Percentiles rank a stretch among this genome's conserved stretches.
These are phyloP conservation scores for Cordilura impudica DNA, from an alignment of 2,888 invertebrate species.

Conservation along the genomic window DNA sequence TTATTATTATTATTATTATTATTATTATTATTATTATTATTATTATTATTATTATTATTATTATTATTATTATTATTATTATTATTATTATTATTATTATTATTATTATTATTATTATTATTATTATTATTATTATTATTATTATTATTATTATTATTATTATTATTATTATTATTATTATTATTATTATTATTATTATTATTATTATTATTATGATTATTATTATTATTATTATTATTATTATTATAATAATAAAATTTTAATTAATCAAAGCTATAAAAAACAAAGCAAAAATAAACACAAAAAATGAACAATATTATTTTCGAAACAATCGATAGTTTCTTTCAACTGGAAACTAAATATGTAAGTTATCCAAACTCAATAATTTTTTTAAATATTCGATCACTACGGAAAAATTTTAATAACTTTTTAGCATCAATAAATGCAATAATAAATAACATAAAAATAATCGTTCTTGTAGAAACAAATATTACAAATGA, in stretches of 20 bases:
- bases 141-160: neutral
- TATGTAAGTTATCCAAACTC: too few species aligned
- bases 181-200: neutral
- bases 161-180: neutral
- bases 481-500: too few species aligned
- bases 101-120: neutral
- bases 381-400: neutral
- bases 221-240: neutral
- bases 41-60: neutral
- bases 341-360: too few species aligned
- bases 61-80: neutral
- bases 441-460: too few species aligned
- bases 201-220: neutral
- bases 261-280: too few species aligned
- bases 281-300: too few species aligned
- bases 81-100: neutral
- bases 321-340: too few species aligned
- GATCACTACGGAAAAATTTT: too few species aligned
- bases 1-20: neutral
- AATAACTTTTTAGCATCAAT: too few species aligned
- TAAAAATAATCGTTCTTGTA: too few species aligned
- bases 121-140: neutral
- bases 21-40: neutral
- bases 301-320: too few species aligned
- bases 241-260: neutral